A percentile compares a stretch with the other conserved stretches of the same genome.
phyloP scores from a whole-genome alignment of 2,888 invertebrate species.

The Agrotis puta region DNA sequence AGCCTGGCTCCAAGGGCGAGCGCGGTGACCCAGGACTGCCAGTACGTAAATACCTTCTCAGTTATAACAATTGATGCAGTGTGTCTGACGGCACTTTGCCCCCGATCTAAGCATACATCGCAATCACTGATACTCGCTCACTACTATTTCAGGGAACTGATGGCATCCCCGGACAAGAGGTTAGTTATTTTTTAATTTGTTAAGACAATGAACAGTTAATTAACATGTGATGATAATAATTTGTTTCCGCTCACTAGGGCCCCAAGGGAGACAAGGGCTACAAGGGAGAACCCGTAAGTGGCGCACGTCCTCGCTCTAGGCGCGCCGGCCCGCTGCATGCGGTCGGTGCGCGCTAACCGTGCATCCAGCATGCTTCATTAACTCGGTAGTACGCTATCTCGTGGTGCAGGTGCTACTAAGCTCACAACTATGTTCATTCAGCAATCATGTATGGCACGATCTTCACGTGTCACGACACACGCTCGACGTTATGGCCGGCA shows the following conservation, averaged over 20 bases:
- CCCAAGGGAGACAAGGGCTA: conserved; percentile 97
- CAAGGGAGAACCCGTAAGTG: conserved; percentile 96
- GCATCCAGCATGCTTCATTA: conserved; percentile 60
- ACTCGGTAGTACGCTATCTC: conserved; percentile 32
- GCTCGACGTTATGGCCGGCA: background rate
- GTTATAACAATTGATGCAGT: conserved; percentile 2
- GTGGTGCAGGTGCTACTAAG: conserved; percentile 46
- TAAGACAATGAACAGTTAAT: background rate
- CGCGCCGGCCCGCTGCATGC: conserved; percentile 46
- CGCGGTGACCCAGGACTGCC: conserved; percentile 98
- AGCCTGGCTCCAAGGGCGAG: conserved; percentile 97
- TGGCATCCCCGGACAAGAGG: conserved; percentile 98
- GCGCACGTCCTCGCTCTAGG: conserved; percentile 39
- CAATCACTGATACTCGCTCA: conserved; percentile 47
- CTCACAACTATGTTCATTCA: conserved; percentile 1
- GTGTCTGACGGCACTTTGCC: background rate
- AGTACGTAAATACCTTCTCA: conserved; percentile 91
- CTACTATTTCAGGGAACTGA: conserved; percentile 95
- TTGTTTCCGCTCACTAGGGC: conserved; percentile 92
- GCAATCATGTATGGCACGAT: conserved; percentile 1
- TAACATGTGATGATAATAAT: conserved; percentile 29
- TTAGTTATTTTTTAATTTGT: conserved; percentile 79
- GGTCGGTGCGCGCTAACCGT: conserved; percentile 62
- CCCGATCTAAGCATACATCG: background rate
- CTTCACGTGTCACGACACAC: conserved; percentile 4